Percentiles rank a stretch among this genome's conserved stretches.
These are phyloP conservation scores for Acanthurus tractus DNA, from an alignment of 2,797 vertebrate species.

Conservation along the genomic window DNA sequence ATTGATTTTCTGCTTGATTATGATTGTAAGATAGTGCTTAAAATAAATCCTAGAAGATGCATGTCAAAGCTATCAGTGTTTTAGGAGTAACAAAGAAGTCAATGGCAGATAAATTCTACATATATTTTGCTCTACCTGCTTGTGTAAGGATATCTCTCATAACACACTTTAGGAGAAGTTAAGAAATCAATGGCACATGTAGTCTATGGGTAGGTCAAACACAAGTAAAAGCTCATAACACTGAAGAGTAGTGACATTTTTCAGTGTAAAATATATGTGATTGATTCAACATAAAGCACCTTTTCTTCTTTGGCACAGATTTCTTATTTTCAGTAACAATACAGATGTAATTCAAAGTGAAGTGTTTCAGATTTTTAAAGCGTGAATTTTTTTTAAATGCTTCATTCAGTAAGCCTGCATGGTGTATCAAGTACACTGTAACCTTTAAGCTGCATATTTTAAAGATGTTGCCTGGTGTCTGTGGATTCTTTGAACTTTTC, in stretches of 20 bases:
- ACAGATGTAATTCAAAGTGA: neutral
- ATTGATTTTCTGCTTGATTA: conserved; percentile 13
- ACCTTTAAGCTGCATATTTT: conserved; percentile 12
- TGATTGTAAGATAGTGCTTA: neutral
- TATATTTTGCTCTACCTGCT: conserved; percentile 24
- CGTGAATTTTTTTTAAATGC: neutral
- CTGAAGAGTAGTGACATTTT: neutral
- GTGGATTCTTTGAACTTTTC: conserved; percentile 11
- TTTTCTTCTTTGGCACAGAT: neutral
- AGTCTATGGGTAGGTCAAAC: neutral
- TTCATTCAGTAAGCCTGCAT: neutral
- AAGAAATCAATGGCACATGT: neutral
- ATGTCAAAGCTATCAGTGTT: conserved; percentile 1
- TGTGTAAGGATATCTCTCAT: conserved; percentile 4
- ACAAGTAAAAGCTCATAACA: no score
- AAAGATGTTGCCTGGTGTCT: conserved; percentile 1
- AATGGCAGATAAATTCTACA: conserved; percentile 18
- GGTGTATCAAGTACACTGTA: neutral
- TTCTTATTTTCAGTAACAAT: neutral
- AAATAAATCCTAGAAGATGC: neutral
- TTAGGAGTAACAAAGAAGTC: neutral
- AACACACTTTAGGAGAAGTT: neutral
- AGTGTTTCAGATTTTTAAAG: neutral
- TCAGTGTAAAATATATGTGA: neutral
- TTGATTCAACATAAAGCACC: neutral